These are phyloP conservation scores for Anhinga rufa DNA, from an alignment of 2,113 vertebrate species.

Conservation along the genomic window DNA sequence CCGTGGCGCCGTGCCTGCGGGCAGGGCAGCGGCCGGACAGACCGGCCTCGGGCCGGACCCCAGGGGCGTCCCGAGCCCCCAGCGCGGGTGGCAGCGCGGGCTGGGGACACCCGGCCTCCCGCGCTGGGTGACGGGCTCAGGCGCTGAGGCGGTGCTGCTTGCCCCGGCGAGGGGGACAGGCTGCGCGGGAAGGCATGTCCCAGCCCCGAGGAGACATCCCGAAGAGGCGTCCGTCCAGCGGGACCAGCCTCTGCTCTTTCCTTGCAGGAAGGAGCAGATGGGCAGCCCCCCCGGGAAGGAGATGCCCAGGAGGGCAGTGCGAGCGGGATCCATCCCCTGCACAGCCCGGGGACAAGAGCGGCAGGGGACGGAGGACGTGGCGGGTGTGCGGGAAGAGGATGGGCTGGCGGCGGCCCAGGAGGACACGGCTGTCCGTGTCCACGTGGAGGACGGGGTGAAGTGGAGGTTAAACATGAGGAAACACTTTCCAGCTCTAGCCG, in stretches of 20 bases:
- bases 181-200: accelerated
- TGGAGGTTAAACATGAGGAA: neutral
- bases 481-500: neutral
- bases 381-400: accelerated
- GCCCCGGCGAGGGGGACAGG: accelerated
- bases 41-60: neutral
- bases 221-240: accelerated
- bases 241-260: neutral
- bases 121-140: accelerated
- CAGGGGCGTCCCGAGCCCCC: neutral
- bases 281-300: neutral
- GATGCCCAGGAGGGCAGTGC: accelerated
- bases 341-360: neutral
- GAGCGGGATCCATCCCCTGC: accelerated
- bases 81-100: accelerated
- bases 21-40: neutral
- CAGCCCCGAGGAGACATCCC: neutral
- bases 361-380: accelerated
- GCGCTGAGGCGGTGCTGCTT: neutral
- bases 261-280: neutral
- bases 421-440: accelerated
- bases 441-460: neutral
- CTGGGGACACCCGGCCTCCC: neutral
- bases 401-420: accelerated
- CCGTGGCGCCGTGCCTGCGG: neutral